These are phyloP conservation scores for Talpa occidentalis DNA, from an alignment of 2,113 vertebrate species.

Conservation along the genomic window DNA sequence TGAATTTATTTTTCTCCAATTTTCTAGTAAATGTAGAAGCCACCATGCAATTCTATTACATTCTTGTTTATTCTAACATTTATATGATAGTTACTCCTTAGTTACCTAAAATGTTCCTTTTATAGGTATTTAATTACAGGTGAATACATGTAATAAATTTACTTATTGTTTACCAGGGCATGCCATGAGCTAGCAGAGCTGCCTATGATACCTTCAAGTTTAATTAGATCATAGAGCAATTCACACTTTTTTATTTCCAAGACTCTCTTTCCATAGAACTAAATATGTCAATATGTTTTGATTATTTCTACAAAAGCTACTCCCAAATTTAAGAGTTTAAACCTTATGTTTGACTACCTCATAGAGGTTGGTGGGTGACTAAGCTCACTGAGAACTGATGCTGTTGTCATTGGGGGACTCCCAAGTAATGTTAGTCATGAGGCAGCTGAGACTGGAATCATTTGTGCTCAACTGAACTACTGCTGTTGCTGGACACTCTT, in stretches of 20 bases:
- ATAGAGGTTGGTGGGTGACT: background rate
- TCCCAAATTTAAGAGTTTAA: background rate
- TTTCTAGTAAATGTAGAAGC: background rate
- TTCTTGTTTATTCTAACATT: background rate
- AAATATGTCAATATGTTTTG: background rate
- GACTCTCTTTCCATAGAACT: background rate
- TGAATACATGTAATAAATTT: background rate
- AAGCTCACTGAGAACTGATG: background rate
- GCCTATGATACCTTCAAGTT: background rate
- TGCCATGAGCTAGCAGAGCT: background rate
- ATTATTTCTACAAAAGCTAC: background rate
- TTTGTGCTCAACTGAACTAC: background rate
- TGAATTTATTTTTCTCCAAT: background rate
- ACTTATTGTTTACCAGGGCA: background rate
- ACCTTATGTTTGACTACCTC: background rate
- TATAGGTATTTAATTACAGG: background rate
- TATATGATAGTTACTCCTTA: background rate
- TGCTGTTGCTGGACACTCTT: background rate
- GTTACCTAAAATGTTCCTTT: background rate
- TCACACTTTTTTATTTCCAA: background rate
- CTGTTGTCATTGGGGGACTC: background rate
- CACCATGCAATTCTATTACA: background rate
- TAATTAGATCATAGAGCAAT: background rate
- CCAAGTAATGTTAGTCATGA: background rate
- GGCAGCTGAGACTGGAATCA: background rate